Percentiles rank a stretch among this genome's conserved stretches.
Evolutionary conservation across 2,113 vertebrate species (phyloP).

Genomic region (Mustela lutreola): DNA sequence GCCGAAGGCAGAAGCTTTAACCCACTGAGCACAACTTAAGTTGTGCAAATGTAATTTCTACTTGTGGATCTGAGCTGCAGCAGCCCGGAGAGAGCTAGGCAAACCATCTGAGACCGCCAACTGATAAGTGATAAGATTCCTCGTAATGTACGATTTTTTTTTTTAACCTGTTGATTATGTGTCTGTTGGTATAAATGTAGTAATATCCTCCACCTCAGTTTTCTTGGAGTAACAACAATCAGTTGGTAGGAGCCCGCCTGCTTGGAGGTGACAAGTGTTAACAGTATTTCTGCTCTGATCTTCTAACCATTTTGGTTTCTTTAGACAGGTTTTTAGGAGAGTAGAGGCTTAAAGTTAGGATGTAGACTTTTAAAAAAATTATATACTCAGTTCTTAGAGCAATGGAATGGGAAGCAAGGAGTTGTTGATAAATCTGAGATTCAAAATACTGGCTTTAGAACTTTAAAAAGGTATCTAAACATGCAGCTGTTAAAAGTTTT

Average conservation of each 20-base stretch:
- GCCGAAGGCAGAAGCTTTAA: too few relatives aligned
- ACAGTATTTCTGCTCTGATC: neutral
- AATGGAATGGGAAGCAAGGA: conserved; percentile 16
- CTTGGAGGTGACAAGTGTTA: neutral
- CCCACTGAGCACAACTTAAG: conserved; percentile 38
- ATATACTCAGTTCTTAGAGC: neutral
- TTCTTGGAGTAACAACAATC: conserved; percentile 37
- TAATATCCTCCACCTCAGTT: conserved; percentile 46
- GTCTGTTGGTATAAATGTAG: conserved; percentile 57
- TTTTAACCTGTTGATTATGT: conserved; percentile 73
- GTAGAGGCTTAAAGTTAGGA: neutral
- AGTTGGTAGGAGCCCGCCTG: neutral
- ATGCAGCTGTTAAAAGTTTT: conserved; percentile 46
- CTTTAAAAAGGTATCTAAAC: conserved; percentile 64
- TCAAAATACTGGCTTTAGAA: neutral
- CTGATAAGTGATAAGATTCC: conserved; percentile 55
- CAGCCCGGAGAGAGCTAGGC: conserved; percentile 20
- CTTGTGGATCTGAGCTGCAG: conserved; percentile 58
- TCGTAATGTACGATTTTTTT: conserved; percentile 31
- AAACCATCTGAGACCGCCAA: conserved; percentile 56
- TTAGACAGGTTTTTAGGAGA: neutral
- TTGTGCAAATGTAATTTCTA: conserved; percentile 77
- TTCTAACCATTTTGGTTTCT: neutral
- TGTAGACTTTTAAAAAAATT: neutral
- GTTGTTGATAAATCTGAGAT: conserved; percentile 30